Conservation (phyloP, 2,113 vertebrate genomes). For the Empidonax alnorum region DNA sequence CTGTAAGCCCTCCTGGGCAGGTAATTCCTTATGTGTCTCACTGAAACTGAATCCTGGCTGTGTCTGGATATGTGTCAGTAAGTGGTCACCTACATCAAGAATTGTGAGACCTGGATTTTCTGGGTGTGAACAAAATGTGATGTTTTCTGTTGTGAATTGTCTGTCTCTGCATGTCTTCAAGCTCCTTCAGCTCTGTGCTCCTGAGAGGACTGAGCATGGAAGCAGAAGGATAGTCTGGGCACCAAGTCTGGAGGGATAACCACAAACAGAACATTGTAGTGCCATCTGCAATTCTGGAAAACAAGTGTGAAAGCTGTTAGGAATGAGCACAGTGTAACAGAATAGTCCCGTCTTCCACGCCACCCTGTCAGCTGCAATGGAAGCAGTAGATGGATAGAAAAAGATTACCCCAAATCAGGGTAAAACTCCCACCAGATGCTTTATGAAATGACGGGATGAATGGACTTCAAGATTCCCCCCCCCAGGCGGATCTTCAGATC, state of each 20-base stretch:
- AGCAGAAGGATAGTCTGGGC: background rate
- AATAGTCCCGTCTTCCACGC: background rate
- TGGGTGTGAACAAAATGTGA: background rate
- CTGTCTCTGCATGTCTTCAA: background rate
- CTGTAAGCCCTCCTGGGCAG: background rate
- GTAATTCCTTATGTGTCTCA: background rate
- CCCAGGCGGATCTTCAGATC: background rate
- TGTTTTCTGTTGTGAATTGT: background rate
- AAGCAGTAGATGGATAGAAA: background rate
- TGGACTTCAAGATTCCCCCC: background rate
- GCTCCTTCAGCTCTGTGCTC: background rate
- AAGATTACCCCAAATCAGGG: background rate
- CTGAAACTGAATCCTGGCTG: background rate
- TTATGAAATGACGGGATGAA: background rate
- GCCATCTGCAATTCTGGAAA: background rate
- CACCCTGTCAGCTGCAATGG: background rate
- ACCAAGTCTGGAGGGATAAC: background rate
- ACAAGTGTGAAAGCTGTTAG: background rate
- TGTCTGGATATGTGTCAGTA: background rate
- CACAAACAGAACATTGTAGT: background rate
- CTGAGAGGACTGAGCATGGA: background rate
- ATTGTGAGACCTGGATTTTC: background rate
- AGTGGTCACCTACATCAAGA: background rate
- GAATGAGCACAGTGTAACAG: background rate
- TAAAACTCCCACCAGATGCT: background rate